These are phyloP conservation scores for Diadophis punctatus DNA, from an alignment of 2,113 vertebrate genomes.

Conservation along the genomic window DNA sequence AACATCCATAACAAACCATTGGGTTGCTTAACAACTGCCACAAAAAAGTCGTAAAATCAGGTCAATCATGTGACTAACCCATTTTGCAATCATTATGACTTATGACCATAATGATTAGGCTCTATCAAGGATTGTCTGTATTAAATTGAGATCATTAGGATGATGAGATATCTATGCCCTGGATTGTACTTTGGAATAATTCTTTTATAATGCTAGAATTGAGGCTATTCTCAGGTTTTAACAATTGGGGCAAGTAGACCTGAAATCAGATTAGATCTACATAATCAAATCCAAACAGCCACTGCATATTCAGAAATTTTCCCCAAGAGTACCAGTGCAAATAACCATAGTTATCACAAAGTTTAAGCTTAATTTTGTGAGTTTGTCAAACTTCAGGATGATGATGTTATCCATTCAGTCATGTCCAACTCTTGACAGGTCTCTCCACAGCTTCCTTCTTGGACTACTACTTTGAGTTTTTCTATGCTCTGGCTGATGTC, in stretches of 20 bases:
- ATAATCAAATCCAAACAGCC: neutral
- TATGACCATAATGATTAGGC: neutral
- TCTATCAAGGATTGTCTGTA: neutral
- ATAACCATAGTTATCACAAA: neutral
- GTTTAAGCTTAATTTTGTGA: neutral
- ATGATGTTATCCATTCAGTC: no score
- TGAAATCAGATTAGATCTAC: neutral
- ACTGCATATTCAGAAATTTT: neutral
- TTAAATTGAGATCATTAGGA: neutral
- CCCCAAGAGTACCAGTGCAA: neutral
- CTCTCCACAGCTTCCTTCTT: no score
- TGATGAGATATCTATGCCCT: neutral
- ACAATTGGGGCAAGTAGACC: neutral
- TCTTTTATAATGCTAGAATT: neutral
- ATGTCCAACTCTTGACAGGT: no score
- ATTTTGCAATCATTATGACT: neutral
- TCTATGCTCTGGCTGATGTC: no score
- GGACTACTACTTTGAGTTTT: no score
- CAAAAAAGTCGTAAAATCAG: neutral
- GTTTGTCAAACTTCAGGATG: neutral
- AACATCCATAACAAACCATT: neutral
- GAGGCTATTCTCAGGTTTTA: neutral
- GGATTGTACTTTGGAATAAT: neutral
- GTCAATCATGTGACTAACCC: neutral
- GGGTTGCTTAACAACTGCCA: neutral